Percentiles rank a stretch among this genome's conserved stretches.
Conservation (phyloP, 92 coral and sea anemone genomes). For the Palythoa caribaeorum region DNA sequence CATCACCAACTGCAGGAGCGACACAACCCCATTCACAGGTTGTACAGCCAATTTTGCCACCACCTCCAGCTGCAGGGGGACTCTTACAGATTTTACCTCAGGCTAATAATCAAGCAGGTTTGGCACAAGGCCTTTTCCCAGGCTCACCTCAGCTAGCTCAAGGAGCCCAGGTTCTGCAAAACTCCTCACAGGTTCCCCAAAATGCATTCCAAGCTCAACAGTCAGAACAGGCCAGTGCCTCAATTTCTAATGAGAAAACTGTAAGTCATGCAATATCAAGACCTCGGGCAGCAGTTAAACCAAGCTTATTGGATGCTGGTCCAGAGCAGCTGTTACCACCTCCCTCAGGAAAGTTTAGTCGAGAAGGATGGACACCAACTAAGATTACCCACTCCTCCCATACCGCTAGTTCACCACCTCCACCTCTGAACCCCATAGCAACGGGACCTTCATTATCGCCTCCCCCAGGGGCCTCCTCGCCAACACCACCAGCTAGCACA, state of each 20-base stretch:
- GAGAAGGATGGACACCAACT: constrained; percentile 77
- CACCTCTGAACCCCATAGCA: constrained; percentile 45
- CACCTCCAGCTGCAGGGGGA: constrained; percentile 39
- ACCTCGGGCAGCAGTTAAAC: constrained; percentile 79
- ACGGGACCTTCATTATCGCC: constrained; percentile 33
- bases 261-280: constrained; percentile 74
- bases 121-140: not conserved
- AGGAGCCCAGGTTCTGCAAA: not conserved
- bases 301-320: constrained; percentile 74
- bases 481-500: not conserved
- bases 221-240: constrained; percentile 24
- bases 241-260: constrained; percentile 35
- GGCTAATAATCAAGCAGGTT: constrained; percentile 4
- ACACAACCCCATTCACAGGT: constrained; percentile 9
- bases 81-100: constrained; percentile 31
- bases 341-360: constrained; percentile 81
- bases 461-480: constrained; percentile 34
- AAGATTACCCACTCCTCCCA: constrained; percentile 38
- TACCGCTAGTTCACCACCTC: constrained; percentile 38
- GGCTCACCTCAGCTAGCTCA: constrained; percentile 9
- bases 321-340: constrained; percentile 92
- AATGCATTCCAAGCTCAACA: constrained; percentile 26
- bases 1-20: constrained; percentile 4
- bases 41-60: constrained; percentile 10
- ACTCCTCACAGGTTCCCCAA: constrained; percentile 18